Base-by-base conservation (phyloP, 2,113 vertebrate genomes). In the Zapornia atra region DNA sequence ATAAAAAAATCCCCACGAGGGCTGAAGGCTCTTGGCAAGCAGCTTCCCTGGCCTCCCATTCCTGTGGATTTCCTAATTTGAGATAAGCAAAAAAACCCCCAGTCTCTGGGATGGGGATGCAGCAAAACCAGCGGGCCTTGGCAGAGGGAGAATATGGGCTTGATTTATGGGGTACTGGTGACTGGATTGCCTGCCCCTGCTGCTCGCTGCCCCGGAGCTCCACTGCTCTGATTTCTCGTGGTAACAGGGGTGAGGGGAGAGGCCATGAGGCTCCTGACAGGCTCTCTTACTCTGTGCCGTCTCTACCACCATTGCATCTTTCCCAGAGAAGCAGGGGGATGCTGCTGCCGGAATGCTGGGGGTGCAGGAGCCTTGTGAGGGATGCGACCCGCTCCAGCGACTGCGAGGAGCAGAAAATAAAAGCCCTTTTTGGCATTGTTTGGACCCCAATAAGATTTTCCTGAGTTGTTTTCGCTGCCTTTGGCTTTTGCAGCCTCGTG, bases 21-120 rank as follows among this genome's bases (percentile, higher is more conserved):
- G 59, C 71, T 86, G 90, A 36, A 90, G 51, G 73, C 76, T 93
- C 93, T 82, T 86, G 60, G 38, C 84, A 81, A n/a, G 61, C 90
- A 82, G 83, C 86, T 90, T 76, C 82, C 89, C 85, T 2, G 4
- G 70, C 82, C 63, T 75, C 82, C 86, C 84, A 2, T 90, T 96
- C 84, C 90, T 80, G 70, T 91, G 94, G 73, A 22, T 93, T 94
- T 93, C 82, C 92, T 87, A 78, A 34, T 90, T 78, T 11, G 77
- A 91, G 96, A 97, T 94, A 86, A 96, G 87, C 73, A 81, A 34
- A 40, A 65, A 26, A 85, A 82, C 19, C 44, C 44, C 44, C 69
- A 65, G 73, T 59, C 64, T 69, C 44, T 21, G 87, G 91, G 82
- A 38, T 78, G 88, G 61, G 79, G 86, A 94, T 76, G 54, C 63